Evolutionary conservation across 2,113 vertebrate genomes (phyloP).

Genomic region (Thamnophis sirtalis): DNA sequence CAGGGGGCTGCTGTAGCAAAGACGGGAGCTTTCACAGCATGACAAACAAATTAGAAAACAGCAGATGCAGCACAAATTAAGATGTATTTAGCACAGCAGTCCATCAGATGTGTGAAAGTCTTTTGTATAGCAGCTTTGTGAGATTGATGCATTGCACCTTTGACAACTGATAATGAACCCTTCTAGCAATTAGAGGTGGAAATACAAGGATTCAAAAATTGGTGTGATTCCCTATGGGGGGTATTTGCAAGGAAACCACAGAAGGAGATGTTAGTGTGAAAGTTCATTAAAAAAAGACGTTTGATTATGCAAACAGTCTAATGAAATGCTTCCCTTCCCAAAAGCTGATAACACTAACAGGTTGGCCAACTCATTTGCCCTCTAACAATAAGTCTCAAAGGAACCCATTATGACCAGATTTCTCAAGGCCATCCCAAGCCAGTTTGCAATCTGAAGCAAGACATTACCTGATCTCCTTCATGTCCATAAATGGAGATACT

Average conservation of each 20-base stretch:
- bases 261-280: constrained; percentile 33
- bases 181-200: constrained; percentile 75
- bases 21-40: constrained; percentile 73
- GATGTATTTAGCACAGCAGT: constrained; percentile 82
- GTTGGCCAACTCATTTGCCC: neutral
- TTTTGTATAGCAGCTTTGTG: constrained; percentile 74
- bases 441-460: neutral
- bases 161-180: constrained; percentile 78
- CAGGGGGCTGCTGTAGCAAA: constrained; percentile 66
- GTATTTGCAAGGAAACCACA: constrained; percentile 4
- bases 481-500: neutral
- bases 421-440: neutral
- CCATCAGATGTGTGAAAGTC: constrained; percentile 78
- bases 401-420: neutral
- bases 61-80: constrained; percentile 85
- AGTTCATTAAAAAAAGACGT: constrained; percentile 25
- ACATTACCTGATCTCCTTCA: neutral
- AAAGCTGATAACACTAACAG: constrained; percentile 33
- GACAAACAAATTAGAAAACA: constrained; percentile 82
- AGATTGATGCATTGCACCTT: constrained; percentile 76
- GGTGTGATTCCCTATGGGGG: constrained; percentile 57
- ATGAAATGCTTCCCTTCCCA: constrained; percentile 32
- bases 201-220: constrained; percentile 71
- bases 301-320: constrained; percentile 38
- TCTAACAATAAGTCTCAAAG: neutral